phyloP scores from a whole-genome alignment of 1,140 invertebrate species.

The Ceratoteleas bidentatus region DNA sequence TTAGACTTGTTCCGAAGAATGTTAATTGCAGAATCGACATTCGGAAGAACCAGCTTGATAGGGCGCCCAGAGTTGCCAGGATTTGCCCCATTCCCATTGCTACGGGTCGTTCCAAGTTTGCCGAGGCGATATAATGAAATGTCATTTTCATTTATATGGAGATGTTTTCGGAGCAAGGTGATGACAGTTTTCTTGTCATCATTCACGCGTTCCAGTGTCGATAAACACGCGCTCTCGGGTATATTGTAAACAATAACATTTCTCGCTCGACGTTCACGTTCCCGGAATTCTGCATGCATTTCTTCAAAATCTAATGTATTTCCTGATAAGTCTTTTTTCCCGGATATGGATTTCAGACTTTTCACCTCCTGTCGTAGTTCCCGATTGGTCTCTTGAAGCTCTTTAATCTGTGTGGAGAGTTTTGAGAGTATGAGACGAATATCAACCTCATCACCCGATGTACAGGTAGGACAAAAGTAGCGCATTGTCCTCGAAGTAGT shows the following conservation, averaged over 20 bases:
- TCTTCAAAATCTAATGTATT: neutral
- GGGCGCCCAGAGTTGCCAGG: neutral
- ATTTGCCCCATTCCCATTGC: neutral
- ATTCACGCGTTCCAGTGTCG: neutral
- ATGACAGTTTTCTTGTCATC: neutral
- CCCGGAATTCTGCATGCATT: neutral
- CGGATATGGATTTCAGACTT: neutral
- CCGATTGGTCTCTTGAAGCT: conserved; percentile 2
- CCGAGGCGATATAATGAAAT: neutral
- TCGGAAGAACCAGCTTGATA: neutral
- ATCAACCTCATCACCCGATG: too few species aligned
- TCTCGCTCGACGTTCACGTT: neutral
- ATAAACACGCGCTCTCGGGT: conserved; percentile 6
- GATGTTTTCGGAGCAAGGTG: neutral
- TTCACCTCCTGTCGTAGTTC: neutral
- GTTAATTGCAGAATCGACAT: neutral
- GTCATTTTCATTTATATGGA: neutral
- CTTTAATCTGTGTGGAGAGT: neutral
- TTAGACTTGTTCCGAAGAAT: neutral
- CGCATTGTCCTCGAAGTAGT: too few species aligned
- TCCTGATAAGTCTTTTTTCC: neutral
- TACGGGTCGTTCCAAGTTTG: neutral
- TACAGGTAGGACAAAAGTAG: too few species aligned
- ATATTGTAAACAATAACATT: conserved; percentile 6
- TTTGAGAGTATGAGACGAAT: too few species aligned